Evolutionary conservation across 1,140 invertebrate genomes (phyloP).

Genomic region (Chymomyza costata): DNA sequence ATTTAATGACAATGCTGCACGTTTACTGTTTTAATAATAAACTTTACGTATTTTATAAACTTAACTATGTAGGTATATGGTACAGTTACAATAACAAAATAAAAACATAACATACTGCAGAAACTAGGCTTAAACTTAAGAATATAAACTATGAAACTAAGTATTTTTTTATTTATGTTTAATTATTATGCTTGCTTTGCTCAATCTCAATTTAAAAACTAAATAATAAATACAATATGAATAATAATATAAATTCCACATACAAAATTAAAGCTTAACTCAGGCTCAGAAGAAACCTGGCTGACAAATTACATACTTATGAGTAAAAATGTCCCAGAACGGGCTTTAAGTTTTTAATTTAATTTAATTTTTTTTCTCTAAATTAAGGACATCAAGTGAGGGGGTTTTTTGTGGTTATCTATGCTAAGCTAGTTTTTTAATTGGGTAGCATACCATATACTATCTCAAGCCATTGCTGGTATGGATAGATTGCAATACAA

Average conservation of each 20-base stretch:
- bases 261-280: slow-evolving; percentile 63
- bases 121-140: slow-evolving; percentile 33
- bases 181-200: slow-evolving; percentile 11
- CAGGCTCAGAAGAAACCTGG: background rate
- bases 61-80: slow-evolving; percentile 44
- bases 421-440: slow-evolving; percentile 14
- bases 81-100: slow-evolving; percentile 52
- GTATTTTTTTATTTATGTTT: slow-evolving; percentile 16
- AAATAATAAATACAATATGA: slow-evolving; percentile 58
- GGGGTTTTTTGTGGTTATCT: slow-evolving; percentile 16
- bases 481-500: slow-evolving; percentile 18
- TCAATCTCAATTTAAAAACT: slow-evolving; percentile 46
- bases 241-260: slow-evolving; percentile 36
- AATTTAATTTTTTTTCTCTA: background rate
- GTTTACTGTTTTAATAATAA: slow-evolving; percentile 18
- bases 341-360: slow-evolving; percentile 16
- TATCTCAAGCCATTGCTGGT: slow-evolving; percentile 17
- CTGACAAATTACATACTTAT: slow-evolving; percentile 18
- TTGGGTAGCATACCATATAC: slow-evolving; percentile 11
- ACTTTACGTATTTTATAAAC: slow-evolving; percentile 33
- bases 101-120: slow-evolving; percentile 18
- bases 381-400: slow-evolving; percentile 61
- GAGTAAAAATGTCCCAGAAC: slow-evolving; percentile 16
- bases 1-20: slow-evolving; percentile 68
- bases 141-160: slow-evolving; percentile 25